Evolutionary conservation across 2,113 vertebrate species (phyloP).

Genomic region (Eulacestoma nigropectus): DNA sequence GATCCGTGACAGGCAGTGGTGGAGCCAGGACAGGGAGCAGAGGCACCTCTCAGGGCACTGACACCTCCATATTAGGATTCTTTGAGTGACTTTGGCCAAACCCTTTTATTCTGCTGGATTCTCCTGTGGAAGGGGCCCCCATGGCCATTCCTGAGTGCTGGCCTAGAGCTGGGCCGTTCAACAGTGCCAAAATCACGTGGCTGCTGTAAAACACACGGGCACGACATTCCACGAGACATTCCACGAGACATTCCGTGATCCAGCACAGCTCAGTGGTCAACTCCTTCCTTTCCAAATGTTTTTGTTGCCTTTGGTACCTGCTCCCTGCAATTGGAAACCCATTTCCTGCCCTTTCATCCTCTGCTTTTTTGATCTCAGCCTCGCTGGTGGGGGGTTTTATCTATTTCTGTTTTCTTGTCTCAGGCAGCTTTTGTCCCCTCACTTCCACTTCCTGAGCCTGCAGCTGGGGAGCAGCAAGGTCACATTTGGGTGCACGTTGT

Average conservation of each 20-base stretch:
- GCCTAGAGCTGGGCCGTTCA: background rate
- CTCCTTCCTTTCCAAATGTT: background rate
- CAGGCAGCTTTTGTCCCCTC: slow-evolving; percentile 4
- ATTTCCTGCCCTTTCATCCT: slow-evolving; percentile 54
- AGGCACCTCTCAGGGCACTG: background rate
- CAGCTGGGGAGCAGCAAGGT: slow-evolving; percentile 40
- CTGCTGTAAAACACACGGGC: background rate
- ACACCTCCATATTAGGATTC: fast-evolving
- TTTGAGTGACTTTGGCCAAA: background rate
- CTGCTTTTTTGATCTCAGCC: background rate
- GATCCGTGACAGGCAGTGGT: background rate
- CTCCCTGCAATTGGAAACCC: background rate
- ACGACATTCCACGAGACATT: background rate
- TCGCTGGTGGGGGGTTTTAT: background rate
- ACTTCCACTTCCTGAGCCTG: slow-evolving; percentile 41
- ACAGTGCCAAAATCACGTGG: background rate
- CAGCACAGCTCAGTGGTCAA: background rate
- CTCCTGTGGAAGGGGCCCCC: background rate
- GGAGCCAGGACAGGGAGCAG: background rate
- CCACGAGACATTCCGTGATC: background rate
- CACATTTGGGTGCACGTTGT: background rate
- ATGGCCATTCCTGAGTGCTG: background rate
- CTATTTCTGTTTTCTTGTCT: slow-evolving; percentile 41
- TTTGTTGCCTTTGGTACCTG: slow-evolving; percentile 31
- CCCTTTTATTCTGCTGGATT: background rate